Base-by-base conservation (phyloP, 1,140 invertebrate species). In the Manduca sexta region DNA sequence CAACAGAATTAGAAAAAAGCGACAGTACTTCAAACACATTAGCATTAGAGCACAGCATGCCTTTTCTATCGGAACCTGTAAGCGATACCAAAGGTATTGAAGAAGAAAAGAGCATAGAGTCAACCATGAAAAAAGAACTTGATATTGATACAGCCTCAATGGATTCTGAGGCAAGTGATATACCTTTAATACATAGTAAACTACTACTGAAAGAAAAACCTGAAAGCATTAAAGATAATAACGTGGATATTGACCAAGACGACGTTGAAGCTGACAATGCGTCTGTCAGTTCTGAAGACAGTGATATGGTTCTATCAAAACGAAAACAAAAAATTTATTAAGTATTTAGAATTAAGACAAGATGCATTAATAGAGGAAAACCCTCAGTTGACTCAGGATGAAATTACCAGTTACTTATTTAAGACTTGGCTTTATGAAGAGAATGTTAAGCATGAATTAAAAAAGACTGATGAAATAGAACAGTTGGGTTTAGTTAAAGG, bases 391-490 rank as follows among this genome's bases (percentile, higher is more conserved):
- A 74, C 77, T 0, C 77, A 88, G 52, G 69, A 80, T 0, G 87
- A 89, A 48, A 86, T 89, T 11, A 74, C 72, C n/a, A 68, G 64
- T 40, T 89, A 89, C 69, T 69, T 89, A 26, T 84, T 83, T 12
- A 86, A 87, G 54, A 87, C 84, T 16, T 90, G 88, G 88, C 52
- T 84, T 17, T 87, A 86, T 51, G 68, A 88, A 77, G 86, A 88
- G 56, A 67, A 39, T 35, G 37, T 60, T 17, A 84, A 82, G 60
- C 60, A 61, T 0, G 81, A 82, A 26, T 47, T 49, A 11, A 72
- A 71, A 41, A 82, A 66, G 52, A 66, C 45, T 17, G 77, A 84
- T 46, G 74, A 79, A 31, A 65, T 77, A 5, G 67, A 74, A 51
- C 67, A 74, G 18, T 61, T 63, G 7, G 64, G 55, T 45, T 63